Conservation (phyloP, 2,888 invertebrate species). For the Microctonus brassicae region DNA sequence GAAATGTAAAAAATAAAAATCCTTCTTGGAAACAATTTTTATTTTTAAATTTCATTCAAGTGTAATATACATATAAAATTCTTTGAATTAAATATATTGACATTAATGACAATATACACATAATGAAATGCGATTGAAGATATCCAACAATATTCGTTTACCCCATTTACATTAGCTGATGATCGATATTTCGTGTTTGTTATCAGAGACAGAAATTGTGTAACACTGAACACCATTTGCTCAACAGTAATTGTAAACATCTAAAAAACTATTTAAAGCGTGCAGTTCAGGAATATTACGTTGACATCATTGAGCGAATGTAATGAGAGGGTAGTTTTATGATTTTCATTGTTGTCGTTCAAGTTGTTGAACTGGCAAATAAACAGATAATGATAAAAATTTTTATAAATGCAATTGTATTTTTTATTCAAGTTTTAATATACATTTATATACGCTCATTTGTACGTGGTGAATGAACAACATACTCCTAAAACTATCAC, state of each 20-base stretch:
- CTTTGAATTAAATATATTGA: too few species aligned
- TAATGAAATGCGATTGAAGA: neutral
- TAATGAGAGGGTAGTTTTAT: too few species aligned
- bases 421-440: slow-evolving; percentile 26
- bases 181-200: slow-evolving; percentile 69
- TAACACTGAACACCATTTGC: slow-evolving; percentile 65
- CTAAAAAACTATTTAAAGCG: slow-evolving; percentile 48
- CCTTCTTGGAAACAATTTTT: neutral
- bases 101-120: too few species aligned
- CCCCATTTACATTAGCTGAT: slow-evolving; percentile 63
- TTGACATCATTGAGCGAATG: too few species aligned
- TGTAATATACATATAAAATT: too few species aligned
- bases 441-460: slow-evolving; percentile 11
- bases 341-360: slow-evolving; percentile 44
- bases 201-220: slow-evolving; percentile 67
- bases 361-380: slow-evolving; percentile 33
- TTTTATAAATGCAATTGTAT: neutral
- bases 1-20: neutral
- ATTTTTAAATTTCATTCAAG: neutral
- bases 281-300: too few species aligned
- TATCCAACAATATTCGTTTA: slow-evolving; percentile 66
- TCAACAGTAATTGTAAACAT: slow-evolving; percentile 67
- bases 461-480: slow-evolving; percentile 35
- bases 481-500: slow-evolving; percentile 15
- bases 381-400: neutral